These are phyloP conservation scores for Strigops habroptila DNA, from an alignment of 2,113 vertebrate species.

Conservation along the genomic window DNA sequence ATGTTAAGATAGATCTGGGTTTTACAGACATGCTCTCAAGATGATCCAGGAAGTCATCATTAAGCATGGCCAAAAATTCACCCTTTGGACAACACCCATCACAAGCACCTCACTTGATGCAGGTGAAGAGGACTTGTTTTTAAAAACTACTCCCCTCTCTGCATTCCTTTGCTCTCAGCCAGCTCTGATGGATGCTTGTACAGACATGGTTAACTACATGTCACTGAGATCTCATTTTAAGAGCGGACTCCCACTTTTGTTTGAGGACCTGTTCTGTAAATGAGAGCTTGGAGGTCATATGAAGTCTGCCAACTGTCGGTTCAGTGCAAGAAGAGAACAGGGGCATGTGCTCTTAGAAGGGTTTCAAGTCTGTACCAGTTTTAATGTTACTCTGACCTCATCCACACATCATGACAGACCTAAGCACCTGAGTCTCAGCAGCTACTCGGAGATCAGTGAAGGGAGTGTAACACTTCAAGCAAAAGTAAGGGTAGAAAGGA, in stretches of 20 bases:
- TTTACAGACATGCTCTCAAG: not conserved
- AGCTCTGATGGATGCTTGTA: not conserved
- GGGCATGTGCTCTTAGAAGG: not conserved
- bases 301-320: not conserved
- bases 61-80: not conserved
- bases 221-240: not conserved
- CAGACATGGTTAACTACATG: not conserved
- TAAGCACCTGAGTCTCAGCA: not conserved
- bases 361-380: not conserved
- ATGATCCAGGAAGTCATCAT: not conserved
- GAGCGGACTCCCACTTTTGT: not conserved
- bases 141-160: not conserved
- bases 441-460: not conserved
- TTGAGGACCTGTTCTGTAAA: not conserved
- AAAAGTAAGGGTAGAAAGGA: slow-evolving; percentile 3
- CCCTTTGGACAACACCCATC: not conserved
- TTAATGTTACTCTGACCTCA: not conserved
- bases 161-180: not conserved
- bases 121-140: not conserved
- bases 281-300: not conserved
- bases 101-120: not conserved
- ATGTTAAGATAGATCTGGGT: not conserved
- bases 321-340: not conserved
- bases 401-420: not conserved
- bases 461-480: not conserved